Conservation (phyloP, 2,113 vertebrate species). For the Chaetodon trifascialis region DNA sequence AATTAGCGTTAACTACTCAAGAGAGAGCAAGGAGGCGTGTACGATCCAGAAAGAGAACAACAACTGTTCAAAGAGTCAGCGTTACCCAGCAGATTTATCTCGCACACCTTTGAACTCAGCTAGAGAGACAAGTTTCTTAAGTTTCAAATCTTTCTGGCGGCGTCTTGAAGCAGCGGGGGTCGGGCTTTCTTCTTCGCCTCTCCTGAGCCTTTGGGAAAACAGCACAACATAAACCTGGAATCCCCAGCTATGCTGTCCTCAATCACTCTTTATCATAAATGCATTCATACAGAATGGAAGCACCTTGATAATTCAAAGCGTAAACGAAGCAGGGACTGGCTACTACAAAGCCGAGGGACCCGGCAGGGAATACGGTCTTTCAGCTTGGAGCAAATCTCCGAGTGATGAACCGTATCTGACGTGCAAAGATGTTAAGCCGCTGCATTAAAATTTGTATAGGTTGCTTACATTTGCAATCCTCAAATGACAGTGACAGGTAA, state of each 20-base stretch:
- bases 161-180: constrained; percentile 39
- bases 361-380: not conserved
- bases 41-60: constrained; percentile 46
- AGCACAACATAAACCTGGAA: constrained; percentile 34
- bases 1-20: not conserved
- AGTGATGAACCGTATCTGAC: constrained; percentile 7
- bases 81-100: constrained; percentile 35
- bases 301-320: constrained; percentile 16
- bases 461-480: not conserved
- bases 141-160: constrained; percentile 49
- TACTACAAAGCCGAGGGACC: not conserved
- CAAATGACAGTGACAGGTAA: not conserved
- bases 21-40: not conserved
- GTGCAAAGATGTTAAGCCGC: constrained; percentile 8
- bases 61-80: constrained; percentile 58
- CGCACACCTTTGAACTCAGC: constrained; percentile 62
- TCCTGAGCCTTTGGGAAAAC: constrained; percentile 37
- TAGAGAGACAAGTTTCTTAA: constrained; percentile 48
- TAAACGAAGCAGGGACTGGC: constrained; percentile 4
- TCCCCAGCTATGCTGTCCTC: constrained; percentile 42
- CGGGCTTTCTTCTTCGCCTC: constrained; percentile 49
- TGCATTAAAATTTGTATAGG: not conserved
- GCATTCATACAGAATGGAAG: constrained; percentile 8
- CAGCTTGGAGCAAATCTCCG: constrained; percentile 3
- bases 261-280: constrained; percentile 16